Percentiles rank a stretch among this genome's conserved stretches.
phyloP scores from a whole-genome alignment of 2,797 vertebrate genomes.

The Molothrus ater region DNA sequence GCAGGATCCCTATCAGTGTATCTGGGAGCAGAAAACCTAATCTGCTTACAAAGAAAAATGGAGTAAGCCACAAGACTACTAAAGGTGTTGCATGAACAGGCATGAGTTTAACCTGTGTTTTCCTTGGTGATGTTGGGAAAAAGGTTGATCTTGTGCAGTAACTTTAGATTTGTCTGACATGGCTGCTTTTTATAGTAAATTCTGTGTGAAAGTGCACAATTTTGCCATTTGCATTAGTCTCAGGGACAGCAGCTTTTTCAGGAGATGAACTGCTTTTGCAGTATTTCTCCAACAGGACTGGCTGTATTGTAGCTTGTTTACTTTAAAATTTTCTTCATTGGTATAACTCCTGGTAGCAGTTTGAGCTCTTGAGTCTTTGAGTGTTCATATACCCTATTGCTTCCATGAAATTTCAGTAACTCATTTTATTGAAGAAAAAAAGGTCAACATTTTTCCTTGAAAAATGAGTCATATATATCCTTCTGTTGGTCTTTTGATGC shows the following conservation, averaged over 20 bases:
- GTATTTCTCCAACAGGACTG: not conserved
- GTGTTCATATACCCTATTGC: not conserved
- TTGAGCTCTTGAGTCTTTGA: not conserved
- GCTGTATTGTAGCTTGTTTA: not conserved
- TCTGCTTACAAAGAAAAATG: not conserved
- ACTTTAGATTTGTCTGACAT: not conserved
- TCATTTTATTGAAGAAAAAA: slow-evolving; percentile 8
- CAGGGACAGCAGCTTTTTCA: not conserved
- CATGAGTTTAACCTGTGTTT: not conserved
- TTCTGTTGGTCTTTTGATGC: slow-evolving; percentile 5
- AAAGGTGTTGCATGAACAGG: not conserved
- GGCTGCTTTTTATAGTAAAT: not conserved
- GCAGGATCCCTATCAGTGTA: not conserved
- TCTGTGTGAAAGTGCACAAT: not conserved
- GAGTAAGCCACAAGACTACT: not conserved
- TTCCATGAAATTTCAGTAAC: not conserved
- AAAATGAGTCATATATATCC: slow-evolving; percentile 31
- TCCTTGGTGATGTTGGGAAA: not conserved
- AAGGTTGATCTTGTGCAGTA: not conserved
- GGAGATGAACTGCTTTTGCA: not conserved
- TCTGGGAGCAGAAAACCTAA: not conserved
- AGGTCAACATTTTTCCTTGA: slow-evolving; percentile 25
- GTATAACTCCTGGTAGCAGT: not conserved
- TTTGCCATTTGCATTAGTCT: not conserved
- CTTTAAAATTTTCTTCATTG: not conserved